Evolutionary conservation across 2,888 invertebrate species (phyloP).

Genomic region (Phyllotreta striolata): DNA sequence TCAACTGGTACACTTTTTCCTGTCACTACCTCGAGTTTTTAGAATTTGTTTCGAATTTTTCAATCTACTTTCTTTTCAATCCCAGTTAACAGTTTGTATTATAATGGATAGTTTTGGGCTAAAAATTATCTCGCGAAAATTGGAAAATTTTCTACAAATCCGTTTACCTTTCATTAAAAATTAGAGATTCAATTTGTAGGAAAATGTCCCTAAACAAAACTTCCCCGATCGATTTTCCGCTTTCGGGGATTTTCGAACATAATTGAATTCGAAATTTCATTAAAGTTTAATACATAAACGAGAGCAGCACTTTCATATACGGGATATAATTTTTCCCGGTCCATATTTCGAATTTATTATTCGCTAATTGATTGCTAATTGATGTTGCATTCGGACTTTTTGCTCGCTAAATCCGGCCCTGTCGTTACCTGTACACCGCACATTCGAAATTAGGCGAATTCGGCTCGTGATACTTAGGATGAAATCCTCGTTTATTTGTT

Average conservation of each 20-base stretch:
- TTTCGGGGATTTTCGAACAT: slow-evolving; percentile 25
- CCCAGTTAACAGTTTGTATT: neutral
- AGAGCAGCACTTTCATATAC: too few relatives aligned
- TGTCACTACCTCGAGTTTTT: too few relatives aligned
- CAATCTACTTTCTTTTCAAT: too few relatives aligned
- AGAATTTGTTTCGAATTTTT: too few relatives aligned
- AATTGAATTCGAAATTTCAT: slow-evolving; percentile 29
- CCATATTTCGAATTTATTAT: too few relatives aligned
- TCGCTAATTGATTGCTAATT: too few relatives aligned
- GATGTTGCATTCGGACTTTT: too few relatives aligned
- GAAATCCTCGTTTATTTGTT: slow-evolving; percentile 12
- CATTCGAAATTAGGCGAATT: neutral
- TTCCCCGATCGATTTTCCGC: neutral
- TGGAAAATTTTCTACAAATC: slow-evolving; percentile 4
- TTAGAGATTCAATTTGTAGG: slow-evolving; percentile 28
- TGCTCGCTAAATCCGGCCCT: too few relatives aligned
- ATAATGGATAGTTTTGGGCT: neutral
- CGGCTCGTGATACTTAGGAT: slow-evolving; percentile 5
- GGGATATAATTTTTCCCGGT: too few relatives aligned
- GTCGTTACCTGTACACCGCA: slow-evolving; percentile 1
- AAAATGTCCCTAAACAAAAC: slow-evolving; percentile 28
- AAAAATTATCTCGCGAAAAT: neutral
- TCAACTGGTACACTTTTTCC: too few relatives aligned
- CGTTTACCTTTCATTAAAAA: slow-evolving; percentile 33
- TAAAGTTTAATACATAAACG: neutral